Evolutionary conservation across 2,113 vertebrate genomes (phyloP).

Genomic region (Pluvianellus socialis): DNA sequence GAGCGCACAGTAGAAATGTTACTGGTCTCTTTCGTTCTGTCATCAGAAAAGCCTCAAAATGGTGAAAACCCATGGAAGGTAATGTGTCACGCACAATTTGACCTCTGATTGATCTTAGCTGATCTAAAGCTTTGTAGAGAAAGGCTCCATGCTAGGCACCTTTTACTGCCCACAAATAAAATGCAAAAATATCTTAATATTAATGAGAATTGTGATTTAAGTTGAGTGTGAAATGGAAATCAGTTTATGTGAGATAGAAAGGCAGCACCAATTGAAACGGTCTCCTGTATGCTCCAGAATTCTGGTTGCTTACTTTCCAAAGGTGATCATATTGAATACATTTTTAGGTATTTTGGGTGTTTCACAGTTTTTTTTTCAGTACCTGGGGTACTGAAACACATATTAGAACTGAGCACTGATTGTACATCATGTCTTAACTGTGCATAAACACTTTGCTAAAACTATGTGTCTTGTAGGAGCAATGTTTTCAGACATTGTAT

Average conservation of each 20-base stretch:
- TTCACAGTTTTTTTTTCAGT: neutral
- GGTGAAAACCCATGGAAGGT: neutral
- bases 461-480: neutral
- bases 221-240: neutral
- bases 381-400: neutral
- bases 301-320: neutral
- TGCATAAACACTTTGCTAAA: neutral
- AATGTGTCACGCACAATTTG: neutral
- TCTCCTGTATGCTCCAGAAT: neutral
- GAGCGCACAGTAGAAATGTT: neutral
- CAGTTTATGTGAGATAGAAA: neutral
- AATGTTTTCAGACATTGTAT: neutral
- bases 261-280: neutral
- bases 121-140: neutral
- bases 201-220: neutral
- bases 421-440: neutral
- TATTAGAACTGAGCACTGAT: neutral
- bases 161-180: neutral
- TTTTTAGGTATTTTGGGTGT: neutral
- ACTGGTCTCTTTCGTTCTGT: neutral
- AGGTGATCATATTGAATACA: rapidly evolving
- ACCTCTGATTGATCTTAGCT: neutral
- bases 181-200: neutral
- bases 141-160: neutral
- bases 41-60: neutral